Conservation (phyloP, 2,797 vertebrate genomes). For the Sebastes trivittatus region DNA sequence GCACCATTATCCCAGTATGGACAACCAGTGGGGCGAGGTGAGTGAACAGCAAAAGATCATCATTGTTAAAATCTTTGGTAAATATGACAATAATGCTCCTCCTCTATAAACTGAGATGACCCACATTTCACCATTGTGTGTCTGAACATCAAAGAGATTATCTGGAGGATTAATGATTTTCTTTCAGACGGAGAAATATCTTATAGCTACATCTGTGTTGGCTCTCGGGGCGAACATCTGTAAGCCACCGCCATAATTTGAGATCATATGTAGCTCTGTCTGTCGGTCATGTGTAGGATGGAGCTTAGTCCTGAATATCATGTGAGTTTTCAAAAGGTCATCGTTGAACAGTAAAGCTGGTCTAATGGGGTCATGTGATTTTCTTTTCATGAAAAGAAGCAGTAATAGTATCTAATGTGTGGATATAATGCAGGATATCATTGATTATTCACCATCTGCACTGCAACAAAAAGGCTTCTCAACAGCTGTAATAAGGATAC, state of each 20-base stretch:
- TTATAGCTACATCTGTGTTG: constrained; percentile 23
- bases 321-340: constrained; percentile 39
- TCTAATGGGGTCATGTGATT: constrained; percentile 25
- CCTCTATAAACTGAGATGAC: constrained; percentile 10
- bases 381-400: constrained; percentile 6
- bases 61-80: not conserved
- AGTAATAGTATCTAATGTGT: not conserved
- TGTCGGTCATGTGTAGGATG: constrained; percentile 15
- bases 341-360: not conserved
- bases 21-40: not conserved
- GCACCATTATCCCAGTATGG: not conserved
- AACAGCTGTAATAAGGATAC: not conserved
- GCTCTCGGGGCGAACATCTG: constrained; percentile 19
- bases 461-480: constrained; percentile 1
- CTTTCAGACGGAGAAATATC: constrained; percentile 13
- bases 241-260: not conserved
- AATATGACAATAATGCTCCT: not conserved
- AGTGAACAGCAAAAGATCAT: not conserved
- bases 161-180: constrained; percentile 21
- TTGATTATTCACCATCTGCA: not conserved
- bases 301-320: constrained; percentile 34
- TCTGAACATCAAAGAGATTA: constrained; percentile 21
- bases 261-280: constrained; percentile 32
- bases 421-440: not conserved
- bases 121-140: constrained; percentile 15